Base-by-base conservation (phyloP, 1,140 invertebrate species). In the Conus betulinus region DNA sequence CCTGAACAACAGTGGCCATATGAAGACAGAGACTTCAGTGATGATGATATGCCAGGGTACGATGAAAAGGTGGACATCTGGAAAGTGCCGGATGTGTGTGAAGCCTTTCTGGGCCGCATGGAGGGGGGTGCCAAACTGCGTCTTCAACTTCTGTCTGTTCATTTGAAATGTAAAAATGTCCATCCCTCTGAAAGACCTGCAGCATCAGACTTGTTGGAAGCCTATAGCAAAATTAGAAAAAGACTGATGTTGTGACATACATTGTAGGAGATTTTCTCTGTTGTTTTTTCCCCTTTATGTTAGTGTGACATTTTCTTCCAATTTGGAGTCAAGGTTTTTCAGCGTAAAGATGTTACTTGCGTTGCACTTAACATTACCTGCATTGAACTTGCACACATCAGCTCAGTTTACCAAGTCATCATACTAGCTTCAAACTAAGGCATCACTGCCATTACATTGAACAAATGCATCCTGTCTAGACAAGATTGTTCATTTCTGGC, bases 31-130 rank as follows among this genome's bases (percentile, higher is more conserved):
- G 84, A 90, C 0, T 96, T 94, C 91, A 84, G 91, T 87, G 93
- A 94, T 74, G 85, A 84, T 2, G 83, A 90, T n/a, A n/a, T 95
- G 95, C 91, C 91, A 8, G 88, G 87, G 15, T 96, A 96, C 93
- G 93, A 96, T 95, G 96, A 96, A 89, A 96, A 96, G 92, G 94
- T 94, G 27, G 96, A 96, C 91, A 95, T 96, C 53, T 96, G 95
- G 95, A 96, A 96, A 94, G 94, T 96, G 71, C 95, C 96, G 8
- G 92, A 95, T 89, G 94, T 96, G 17, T 96, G 96, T 92, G 91
- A 94, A 87, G 94, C 93, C 88, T 95, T 96, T 89, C 88, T 96
- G 51, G 92, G 91, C 20, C 87, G 91, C 25, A 79, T 51, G 60
- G 52, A 78, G 20, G 91, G n/a, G 55, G 85, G 91, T 23, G 85